Evolutionary conservation across 64 coral and sea anemone species (phyloP), one percentile per base, ranked within the genome.

Genomic region (Montipora cactus): DNA sequence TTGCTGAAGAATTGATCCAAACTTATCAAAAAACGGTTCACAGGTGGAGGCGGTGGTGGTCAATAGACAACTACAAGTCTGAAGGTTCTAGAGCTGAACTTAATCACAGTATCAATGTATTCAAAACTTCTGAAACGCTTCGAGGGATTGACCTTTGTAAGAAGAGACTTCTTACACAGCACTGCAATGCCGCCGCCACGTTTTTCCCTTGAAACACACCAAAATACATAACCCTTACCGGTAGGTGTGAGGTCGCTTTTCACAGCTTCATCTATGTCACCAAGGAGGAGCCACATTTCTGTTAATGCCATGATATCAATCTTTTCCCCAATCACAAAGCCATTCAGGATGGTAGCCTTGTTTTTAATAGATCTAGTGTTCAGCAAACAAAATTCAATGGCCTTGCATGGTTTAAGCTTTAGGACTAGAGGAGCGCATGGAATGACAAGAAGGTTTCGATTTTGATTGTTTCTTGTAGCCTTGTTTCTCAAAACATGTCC

Each of bases 51-150:
- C 52, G 84, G 92, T 88, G 92, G 92, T 28, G 92, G 92, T 28
- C 92, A 83, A 75, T 93, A 93, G 57, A 88, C 77, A 28, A 67
- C 77, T 12, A 93, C 53, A 88, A 93, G 49, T 7, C 75, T 87
- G 8, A 93, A 51, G 4, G 49, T 75, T 79, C 49, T 93, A 79
- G 59, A 70, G 51, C 67, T 87, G 10, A 44, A 47, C 28, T 87
- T 44, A 23, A 75, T n/a, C 20, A 75, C 8, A 25, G 20, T 75
- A 44, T 75, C 72, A 10, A 75, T 75, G n/a, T 23, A 75, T 75
- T 75, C 72, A 11, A 75, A 75, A 25, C 8, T 25, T 25, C 20
- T 45, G 28, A 28, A 75, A 10, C 72, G 9, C 2, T 37, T 75
- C 1, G 9, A 5, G 72, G 8, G 6, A 9, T 75, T 75, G 52